Base-by-base conservation (phyloP, 2,797 vertebrate species). In the Cyclopterus lumpus region DNA sequence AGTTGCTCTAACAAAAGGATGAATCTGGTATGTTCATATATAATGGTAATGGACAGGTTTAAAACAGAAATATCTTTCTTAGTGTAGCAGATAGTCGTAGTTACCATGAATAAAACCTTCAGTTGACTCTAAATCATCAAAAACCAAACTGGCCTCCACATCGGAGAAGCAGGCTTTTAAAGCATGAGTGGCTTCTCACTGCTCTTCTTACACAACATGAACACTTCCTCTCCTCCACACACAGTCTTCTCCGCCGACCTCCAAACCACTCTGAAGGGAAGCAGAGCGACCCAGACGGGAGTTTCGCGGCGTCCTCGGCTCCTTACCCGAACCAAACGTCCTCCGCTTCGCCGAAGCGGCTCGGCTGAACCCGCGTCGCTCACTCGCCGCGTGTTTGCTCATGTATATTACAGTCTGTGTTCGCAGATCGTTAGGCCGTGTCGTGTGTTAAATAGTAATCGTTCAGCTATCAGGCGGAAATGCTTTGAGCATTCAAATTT, bases 321-420 rank as follows among this genome's bases (percentile, higher is more conserved):
- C 63, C 55, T 75, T 63, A 76, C 77, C 81, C 79, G 51, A n/a
- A 60, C 65, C 66, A 22, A 70, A 68, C 42, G 32, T 73, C 68
- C 65, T 70, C 24, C 24, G 71, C 76, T 66, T 66, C 78, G 60
- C 70, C 6, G 68, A n/a, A 81, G 78, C 76, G 34, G 67, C 75
- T 53, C 64, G 1, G 3, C 70, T 3, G 9, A 64, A 44, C 64
- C 66, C 0, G 15, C 26, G 26, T 46, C 44, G 53, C 7, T 58
- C 75, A 6, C 59, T 15, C 5, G 12, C 77, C 15, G 48, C 32
- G 1, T 75, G 77, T 81, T 82, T 65, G 77, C 86, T 79, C 79
- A 89, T 81, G 84, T 85, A 85, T 82, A 89, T 88, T 81, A 77
- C 77, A 83, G 76, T 82, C 83, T 80, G 71, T 85, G 77, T 82